A percentile compares a stretch with the other conserved stretches of the same genome.
Evolutionary conservation across 2,888 invertebrate genomes (phyloP).

Genomic region (Stenichneumon culpator): DNA sequence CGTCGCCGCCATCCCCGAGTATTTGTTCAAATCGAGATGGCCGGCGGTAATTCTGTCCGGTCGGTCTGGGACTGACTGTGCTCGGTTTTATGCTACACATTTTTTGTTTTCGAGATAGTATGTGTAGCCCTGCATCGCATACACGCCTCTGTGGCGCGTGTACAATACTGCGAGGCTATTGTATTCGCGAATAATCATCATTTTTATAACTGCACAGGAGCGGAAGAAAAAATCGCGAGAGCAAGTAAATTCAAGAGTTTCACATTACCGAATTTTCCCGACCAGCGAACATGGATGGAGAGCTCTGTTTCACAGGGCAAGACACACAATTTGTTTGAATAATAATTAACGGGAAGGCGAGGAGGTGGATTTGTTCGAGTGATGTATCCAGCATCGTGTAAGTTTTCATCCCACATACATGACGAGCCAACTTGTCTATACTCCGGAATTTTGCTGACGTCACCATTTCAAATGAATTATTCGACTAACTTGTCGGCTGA

Average conservation of each 20-base stretch:
- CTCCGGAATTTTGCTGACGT: conserved; percentile 21
- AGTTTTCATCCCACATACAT: conserved; percentile 18
- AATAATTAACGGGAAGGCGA: too few species aligned
- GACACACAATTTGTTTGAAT: too few species aligned
- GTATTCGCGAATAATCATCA: conserved; percentile 33
- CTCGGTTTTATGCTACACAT: conserved; percentile 22
- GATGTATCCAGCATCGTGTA: not conserved
- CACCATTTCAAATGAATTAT: conserved; percentile 31
- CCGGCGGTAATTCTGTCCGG: conserved; percentile 43
- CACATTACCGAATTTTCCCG: not conserved
- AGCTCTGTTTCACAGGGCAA: too few species aligned
- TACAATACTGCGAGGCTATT: conserved; percentile 11
- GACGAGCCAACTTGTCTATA: not conserved
- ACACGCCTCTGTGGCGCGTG: not conserved
- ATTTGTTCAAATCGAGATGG: conserved; percentile 58
- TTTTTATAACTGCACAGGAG: conserved; percentile 17
- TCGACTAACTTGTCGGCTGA: not conserved
- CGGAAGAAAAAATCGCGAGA: not conserved
- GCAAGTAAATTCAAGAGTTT: conserved; percentile 2
- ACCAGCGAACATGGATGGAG: not conserved
- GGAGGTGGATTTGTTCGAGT: too few species aligned
- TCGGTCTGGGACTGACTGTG: conserved; percentile 33
- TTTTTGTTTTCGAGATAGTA: conserved; percentile 11
- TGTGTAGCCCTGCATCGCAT: not conserved
- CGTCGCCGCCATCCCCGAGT: conserved; percentile 26